phyloP scores from a whole-genome alignment of 2,888 invertebrate genomes.

The Volucella zonaria region DNA sequence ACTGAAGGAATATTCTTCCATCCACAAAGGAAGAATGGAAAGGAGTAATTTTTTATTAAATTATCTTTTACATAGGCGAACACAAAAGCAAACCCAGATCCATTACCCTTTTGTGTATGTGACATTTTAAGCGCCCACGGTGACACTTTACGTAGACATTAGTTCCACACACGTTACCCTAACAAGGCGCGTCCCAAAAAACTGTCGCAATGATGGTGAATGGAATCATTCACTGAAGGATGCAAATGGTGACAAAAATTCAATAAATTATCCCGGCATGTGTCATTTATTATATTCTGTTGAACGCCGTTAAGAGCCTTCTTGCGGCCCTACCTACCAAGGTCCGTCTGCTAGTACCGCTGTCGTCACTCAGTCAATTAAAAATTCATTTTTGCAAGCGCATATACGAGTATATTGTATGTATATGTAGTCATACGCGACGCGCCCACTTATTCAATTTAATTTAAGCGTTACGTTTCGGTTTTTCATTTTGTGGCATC shows the following conservation, averaged over 20 bases:
- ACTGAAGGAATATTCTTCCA: neutral
- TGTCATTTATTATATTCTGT: slow-evolving; percentile 14
- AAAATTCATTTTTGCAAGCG: slow-evolving; percentile 56
- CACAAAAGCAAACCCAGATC: slow-evolving; percentile 33
- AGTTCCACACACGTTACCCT: slow-evolving; percentile 26
- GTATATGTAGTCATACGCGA: neutral
- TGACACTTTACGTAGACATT: slow-evolving; percentile 45
- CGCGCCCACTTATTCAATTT: slow-evolving; percentile 59
- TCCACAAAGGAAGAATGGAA: neutral
- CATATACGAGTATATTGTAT: neutral
- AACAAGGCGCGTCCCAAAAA: neutral
- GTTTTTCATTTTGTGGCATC: neutral
- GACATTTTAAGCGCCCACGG: slow-evolving; percentile 4
- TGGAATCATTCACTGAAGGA: neutral
- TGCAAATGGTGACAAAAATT: slow-evolving; percentile 23
- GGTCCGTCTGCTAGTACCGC: slow-evolving; percentile 4
- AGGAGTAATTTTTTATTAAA: slow-evolving; percentile 40
- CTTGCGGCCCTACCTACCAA: neutral
- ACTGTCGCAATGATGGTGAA: neutral
- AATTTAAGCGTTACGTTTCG: slow-evolving; percentile 38
- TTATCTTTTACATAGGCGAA: slow-evolving; percentile 36
- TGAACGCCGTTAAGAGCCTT: slow-evolving; percentile 5
- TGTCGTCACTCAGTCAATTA: slow-evolving; percentile 51
- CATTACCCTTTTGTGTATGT: slow-evolving; percentile 43
- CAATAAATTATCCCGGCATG: slow-evolving; percentile 53